A percentile compares a stretch with the other conserved stretches of the same genome.
Conservation (phyloP, 1,140 invertebrate species). For the Anthonomus grandis region DNA sequence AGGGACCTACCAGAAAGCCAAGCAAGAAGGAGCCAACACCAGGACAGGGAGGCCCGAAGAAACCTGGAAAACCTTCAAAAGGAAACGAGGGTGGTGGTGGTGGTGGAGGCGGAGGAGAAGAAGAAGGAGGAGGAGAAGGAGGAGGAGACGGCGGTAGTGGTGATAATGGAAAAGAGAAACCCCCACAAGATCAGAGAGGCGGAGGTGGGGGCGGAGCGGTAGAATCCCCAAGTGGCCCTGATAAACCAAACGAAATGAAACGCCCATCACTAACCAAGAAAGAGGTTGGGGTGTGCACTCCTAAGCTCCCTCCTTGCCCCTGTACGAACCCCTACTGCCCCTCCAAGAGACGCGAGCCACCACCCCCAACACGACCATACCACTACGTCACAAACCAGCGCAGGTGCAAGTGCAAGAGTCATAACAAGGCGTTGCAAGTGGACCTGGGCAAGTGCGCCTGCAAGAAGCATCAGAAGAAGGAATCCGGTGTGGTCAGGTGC, state of each 20-base stretch:
- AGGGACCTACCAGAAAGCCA: background rate
- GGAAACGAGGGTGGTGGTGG: background rate
- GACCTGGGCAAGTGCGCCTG: too few species aligned
- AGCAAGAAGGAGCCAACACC: background rate
- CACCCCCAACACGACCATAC: too few species aligned
- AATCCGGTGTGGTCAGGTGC: background rate
- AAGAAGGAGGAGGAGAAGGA: background rate
- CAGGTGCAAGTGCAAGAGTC: too few species aligned
- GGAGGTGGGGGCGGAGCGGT: background rate
- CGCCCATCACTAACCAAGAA: background rate
- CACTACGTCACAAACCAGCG: too few species aligned
- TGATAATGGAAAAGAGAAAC: background rate
- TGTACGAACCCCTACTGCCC: conserved; percentile 11
- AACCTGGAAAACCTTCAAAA: background rate
- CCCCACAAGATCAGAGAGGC: background rate
- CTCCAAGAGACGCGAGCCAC: conserved; percentile 1
- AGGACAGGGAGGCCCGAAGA: background rate
- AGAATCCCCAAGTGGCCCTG: background rate
- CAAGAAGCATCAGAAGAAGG: too few species aligned
- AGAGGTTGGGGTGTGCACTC: background rate
- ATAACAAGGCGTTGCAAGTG: too few species aligned
- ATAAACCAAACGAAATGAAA: background rate
- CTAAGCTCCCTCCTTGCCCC: background rate
- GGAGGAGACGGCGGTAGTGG: background rate
- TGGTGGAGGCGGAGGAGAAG: background rate